A percentile compares a stretch with the other conserved stretches of the same genome.
phyloP scores from a whole-genome alignment of 2,888 invertebrate species.

The Allacma fusca region DNA sequence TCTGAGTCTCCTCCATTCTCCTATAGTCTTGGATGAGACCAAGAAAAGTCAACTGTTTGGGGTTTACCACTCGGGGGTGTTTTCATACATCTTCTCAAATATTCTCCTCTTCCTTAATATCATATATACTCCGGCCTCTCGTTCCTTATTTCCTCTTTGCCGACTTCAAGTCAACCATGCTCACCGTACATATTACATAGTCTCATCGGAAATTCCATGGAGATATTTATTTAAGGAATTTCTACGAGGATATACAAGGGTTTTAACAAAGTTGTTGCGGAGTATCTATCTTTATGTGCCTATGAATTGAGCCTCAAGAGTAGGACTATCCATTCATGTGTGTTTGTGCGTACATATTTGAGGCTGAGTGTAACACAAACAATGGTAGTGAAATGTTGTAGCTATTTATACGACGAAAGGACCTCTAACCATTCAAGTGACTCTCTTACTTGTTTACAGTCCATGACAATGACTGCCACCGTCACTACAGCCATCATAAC shows the following conservation, averaged over 20 bases:
- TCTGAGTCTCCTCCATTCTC: not conserved
- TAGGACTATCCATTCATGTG: too few relatives aligned
- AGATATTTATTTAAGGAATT: not conserved
- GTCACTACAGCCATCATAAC: constrained; percentile 46
- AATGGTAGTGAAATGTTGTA: too few relatives aligned
- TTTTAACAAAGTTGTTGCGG: too few relatives aligned
- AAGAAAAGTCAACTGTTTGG: too few relatives aligned
- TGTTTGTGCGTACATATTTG: too few relatives aligned
- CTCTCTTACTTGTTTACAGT: constrained; percentile 51
- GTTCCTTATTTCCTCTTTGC: not conserved
- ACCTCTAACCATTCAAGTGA: constrained; percentile 1
- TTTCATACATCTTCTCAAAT: not conserved
- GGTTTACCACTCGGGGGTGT: too few relatives aligned
- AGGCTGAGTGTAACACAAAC: too few relatives aligned
- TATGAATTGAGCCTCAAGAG: too few relatives aligned
- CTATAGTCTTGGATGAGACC: not conserved
- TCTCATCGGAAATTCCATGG: not conserved
- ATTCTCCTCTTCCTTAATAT: not conserved
- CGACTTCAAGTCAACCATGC: not conserved
- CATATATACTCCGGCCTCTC: not conserved
- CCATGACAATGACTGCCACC: constrained; percentile 58
- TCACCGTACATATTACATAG: not conserved
- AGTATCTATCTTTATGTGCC: too few relatives aligned
- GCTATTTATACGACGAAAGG: too few relatives aligned
- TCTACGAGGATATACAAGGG: too few relatives aligned